phyloP scores from a whole-genome alignment of 2,797 vertebrate genomes.

The Anomalospiza imberbis region DNA sequence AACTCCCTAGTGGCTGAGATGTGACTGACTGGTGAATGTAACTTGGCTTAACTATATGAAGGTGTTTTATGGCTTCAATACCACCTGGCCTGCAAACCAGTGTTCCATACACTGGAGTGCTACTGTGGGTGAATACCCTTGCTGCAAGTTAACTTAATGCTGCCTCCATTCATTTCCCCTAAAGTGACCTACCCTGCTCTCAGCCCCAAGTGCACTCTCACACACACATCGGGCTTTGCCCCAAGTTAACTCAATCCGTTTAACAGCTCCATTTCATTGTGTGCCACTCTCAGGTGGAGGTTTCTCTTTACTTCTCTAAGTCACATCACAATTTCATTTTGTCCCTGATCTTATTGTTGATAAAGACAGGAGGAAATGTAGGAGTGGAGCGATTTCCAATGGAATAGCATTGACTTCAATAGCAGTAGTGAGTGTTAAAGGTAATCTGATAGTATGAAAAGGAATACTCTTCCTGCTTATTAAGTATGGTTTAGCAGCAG shows the following conservation, averaged over 20 bases:
- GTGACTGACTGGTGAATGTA: background rate
- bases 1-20: slow-evolving; percentile 10
- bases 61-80: background rate
- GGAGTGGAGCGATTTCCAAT: background rate
- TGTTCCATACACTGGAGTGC: background rate
- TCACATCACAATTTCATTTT: background rate
- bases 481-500: background rate
- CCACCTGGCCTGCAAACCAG: background rate
- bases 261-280: background rate
- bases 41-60: background rate
- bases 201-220: background rate
- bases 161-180: background rate
- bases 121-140: background rate
- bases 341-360: background rate
- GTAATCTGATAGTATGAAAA: background rate
- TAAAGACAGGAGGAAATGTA: background rate
- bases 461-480: background rate
- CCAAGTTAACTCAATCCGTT: background rate
- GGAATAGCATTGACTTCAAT: background rate
- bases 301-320: background rate
- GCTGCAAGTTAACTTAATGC: background rate
- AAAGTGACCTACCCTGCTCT: background rate
- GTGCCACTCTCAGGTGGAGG: background rate
- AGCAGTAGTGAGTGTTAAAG: background rate
- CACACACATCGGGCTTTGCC: background rate